Evolutionary conservation across 1,140 invertebrate genomes (phyloP), one percentile per base, ranked within the genome.

Genomic region (Plectus sambesii): DNA sequence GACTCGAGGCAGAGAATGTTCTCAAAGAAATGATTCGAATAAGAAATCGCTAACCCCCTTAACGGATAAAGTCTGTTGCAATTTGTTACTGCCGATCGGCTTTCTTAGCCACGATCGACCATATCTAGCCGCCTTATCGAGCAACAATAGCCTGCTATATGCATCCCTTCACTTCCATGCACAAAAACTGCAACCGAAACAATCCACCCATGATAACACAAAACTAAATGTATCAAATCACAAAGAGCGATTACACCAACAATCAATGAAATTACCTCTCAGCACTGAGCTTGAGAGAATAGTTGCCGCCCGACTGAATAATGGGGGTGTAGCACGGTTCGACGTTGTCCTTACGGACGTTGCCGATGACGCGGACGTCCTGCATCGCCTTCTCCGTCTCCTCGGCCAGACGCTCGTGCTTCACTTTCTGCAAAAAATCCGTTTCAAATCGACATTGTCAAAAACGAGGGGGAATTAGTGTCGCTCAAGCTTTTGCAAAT

Each of bases 291-390:
- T 98, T 99, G 1, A 99, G 76, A 66, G 81, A 87, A 73, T 96
- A 98, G 66, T 88, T 84, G 5, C 89, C 90, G 24, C 93, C 93
- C 55, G 89, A 96, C 69, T 98, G 93, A 66, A 99, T 89, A 49
- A 99, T 98, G 0, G 92, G 83, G 2, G 88, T 88, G 71, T 98
- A 99, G 70, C 92, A 97, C 78, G 92, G 87, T 66, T 97, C 92
- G 3, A 98, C 76, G 0, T 81, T 77, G 70, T 97, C 89, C 3
- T 84, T 53, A 23, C 80, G 79, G 0, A 94, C 82, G 75, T 90
- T 93, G 72, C 96, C 96, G 65, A 94, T 94, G 52, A 74, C 71
- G 46, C 71, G 65, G n/a, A 73, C 49, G 63, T 89, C 85, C 3
- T 78, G 78, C 59, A 88, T 79, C 8, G 89, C 87, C 35, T 80